A percentile compares a stretch with the other conserved stretches of the same genome.
These are phyloP conservation scores for Stenodema calcarata DNA, from an alignment of 2,888 invertebrate species.

Conservation along the genomic window DNA sequence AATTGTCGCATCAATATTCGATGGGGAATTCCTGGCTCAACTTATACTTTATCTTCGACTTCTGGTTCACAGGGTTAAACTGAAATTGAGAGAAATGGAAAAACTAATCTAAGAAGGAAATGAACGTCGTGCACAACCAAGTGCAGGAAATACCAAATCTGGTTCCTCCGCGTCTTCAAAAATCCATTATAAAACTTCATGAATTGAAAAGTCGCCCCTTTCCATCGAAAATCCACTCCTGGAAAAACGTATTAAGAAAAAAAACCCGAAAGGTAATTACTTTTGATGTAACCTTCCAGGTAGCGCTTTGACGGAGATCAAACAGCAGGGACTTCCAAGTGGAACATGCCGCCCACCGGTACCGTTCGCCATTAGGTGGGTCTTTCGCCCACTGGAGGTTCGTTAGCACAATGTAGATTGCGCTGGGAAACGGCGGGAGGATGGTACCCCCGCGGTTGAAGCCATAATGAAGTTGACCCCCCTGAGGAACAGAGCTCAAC, in stretches of 20 bases:
- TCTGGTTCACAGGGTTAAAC: too few relatives aligned
- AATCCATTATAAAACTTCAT: background rate
- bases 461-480: slow-evolving; percentile 35
- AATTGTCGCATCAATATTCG: too few relatives aligned
- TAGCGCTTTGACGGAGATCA: background rate
- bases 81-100: too few relatives aligned
- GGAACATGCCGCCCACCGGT: background rate
- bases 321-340: background rate
- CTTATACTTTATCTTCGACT: too few relatives aligned
- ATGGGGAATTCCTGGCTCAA: too few relatives aligned
- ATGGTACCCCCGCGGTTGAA: background rate
- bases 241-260: background rate
- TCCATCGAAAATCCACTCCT: background rate
- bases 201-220: background rate
- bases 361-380: slow-evolving; percentile 3
- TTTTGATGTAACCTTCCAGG: background rate
- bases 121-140: too few relatives aligned
- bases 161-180: too few relatives aligned
- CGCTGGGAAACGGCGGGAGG: background rate
- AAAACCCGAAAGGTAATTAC: background rate
- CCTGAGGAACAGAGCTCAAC: slow-evolving; percentile 25
- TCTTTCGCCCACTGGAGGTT: background rate
- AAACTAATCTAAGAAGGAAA: too few relatives aligned
- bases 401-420: slow-evolving; percentile 36
- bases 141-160: too few relatives aligned